phyloP scores from a whole-genome alignment of 2,113 vertebrate genomes.

The Ceyx cyanopectus region DNA sequence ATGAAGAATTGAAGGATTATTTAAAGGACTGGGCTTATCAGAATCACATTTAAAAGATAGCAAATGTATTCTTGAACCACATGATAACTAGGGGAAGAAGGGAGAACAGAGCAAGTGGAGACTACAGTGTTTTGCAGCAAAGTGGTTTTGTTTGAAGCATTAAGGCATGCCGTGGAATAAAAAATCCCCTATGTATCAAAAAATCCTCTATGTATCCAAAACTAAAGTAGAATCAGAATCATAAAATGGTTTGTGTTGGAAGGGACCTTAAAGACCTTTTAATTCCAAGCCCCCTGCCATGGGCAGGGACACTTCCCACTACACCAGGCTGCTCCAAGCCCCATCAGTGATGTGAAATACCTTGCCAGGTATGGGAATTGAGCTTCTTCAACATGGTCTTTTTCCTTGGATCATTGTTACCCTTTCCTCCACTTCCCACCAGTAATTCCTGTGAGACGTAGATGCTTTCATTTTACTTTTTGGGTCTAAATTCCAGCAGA shows the following conservation, averaged over 20 bases:
- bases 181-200: background rate
- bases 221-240: background rate
- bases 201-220: background rate
- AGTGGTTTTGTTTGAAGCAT: background rate
- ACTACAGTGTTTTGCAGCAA: background rate
- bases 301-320: background rate
- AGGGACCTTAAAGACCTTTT: too few relatives aligned
- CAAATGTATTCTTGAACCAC: background rate
- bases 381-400: rapidly evolving
- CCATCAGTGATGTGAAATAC: background rate
- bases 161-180: background rate
- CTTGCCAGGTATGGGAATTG: background rate
- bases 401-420: background rate
- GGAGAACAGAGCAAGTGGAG: background rate
- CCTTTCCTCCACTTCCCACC: background rate
- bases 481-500: rapidly evolving
- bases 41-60: background rate
- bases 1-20: background rate
- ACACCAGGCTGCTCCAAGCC: background rate
- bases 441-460: background rate
- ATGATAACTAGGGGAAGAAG: background rate
- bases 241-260: too few relatives aligned
- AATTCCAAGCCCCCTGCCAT: too few relatives aligned
- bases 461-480: background rate
- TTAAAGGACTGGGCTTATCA: background rate